Evolutionary conservation across 23 tunicate species (phyloP), one percentile per base, ranked within the genome.

Genomic region (Halocynthia roretzi): DNA sequence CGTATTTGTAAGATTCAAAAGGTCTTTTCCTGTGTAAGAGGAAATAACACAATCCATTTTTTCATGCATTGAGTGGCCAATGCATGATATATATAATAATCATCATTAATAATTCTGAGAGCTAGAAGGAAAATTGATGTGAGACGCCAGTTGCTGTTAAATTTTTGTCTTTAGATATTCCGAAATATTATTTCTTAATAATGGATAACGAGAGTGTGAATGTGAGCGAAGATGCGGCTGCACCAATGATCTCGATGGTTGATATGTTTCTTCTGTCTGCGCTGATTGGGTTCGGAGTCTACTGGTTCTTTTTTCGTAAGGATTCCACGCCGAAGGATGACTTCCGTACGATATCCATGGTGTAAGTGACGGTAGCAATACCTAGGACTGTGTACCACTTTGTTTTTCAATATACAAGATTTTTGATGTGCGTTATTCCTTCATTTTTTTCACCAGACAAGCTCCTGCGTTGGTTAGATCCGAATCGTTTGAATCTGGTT

Each of bases 241-340:
- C 83, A 12, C 79, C 80, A 11, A 71, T 65, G 55, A 77, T 89
- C 8, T 89, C 96, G 22, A 92, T 87, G 14, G 60, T 92, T 7
- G 98, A 92, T 82, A 53, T 92, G 61, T 92, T 92, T 51, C 70
- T 86, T 9, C 67, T 92, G 19, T 79, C 84, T 56, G 87, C 88
- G 31, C 72, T 83, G 11, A 54, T 86, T 51, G 98, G 98, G 23
- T 83, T 83, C 67, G 85, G 68, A 10, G 87, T 83, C 8, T 92
- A 92, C 51, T 92, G 87, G 87, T 86, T 92, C 72, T 75, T 92
- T 66, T 92, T 82, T 61, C 76, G 86, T 5, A 82, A 86, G 72
- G 92, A 92, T 82, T 81, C 86, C 63, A 82, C 79, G 52, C 84
- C 85, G 19, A 81, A 76, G 58, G 97, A 91, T 71, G 97, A 91